Evolutionary conservation across 2,888 invertebrate species (phyloP).

Genomic region (Sminthurinus aureus): DNA sequence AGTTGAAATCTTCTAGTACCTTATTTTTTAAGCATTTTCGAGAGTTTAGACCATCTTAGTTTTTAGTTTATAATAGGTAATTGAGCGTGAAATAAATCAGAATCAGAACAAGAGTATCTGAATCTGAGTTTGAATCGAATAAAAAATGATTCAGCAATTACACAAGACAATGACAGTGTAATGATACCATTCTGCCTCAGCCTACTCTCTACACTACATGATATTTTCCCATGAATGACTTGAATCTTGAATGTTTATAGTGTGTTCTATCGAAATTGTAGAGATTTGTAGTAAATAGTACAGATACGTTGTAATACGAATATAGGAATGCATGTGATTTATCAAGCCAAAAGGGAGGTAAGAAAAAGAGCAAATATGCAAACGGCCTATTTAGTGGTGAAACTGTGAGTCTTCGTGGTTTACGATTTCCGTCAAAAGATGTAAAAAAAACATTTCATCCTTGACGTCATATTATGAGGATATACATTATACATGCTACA

Average conservation of each 20-base stretch:
- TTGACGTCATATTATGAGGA: slow-evolving; percentile 14
- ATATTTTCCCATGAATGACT: background rate
- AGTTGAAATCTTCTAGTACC: no score
- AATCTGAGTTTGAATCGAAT: no score
- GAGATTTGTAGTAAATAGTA: background rate
- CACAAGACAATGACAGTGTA: no score
- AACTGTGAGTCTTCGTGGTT: slow-evolving; percentile 39
- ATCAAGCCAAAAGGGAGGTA: background rate
- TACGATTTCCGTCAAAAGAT: slow-evolving; percentile 43
- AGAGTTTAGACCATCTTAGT: no score
- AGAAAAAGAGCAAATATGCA: slow-evolving; percentile 1
- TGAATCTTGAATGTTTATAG: background rate
- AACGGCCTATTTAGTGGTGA: slow-evolving; percentile 34
- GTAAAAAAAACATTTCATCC: slow-evolving; percentile 1
- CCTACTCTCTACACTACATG: no score
- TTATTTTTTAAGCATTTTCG: no score
- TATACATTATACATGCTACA: background rate
- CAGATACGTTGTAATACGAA: background rate
- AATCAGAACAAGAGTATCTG: no score
- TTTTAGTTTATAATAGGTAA: no score
- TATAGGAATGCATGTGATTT: background rate
- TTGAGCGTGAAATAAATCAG: background rate
- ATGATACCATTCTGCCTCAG: no score
- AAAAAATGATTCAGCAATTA: no score
- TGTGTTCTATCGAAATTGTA: background rate